These are phyloP conservation scores for Notechis scutatus DNA, from an alignment of 2,113 vertebrate species.

Conservation along the genomic window DNA sequence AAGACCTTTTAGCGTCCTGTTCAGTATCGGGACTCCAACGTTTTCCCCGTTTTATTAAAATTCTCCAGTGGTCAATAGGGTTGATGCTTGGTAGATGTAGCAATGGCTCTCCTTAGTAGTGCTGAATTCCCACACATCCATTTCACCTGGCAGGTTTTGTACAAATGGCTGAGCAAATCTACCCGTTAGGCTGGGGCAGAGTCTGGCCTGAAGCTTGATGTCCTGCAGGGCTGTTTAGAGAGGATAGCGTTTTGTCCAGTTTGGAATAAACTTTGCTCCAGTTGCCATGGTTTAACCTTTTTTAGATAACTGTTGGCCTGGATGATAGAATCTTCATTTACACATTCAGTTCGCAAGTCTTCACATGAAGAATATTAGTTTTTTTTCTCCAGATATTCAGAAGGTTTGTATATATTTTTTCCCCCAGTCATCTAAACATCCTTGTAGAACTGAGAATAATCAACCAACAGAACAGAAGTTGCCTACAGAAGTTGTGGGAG, in stretches of 20 bases:
- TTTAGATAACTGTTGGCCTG: neutral
- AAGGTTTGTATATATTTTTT: neutral
- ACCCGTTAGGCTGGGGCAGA: conserved; percentile 50
- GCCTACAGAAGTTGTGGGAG: too few relatives aligned
- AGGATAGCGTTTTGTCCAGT: neutral
- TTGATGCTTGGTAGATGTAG: conserved; percentile 64
- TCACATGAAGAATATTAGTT: too few relatives aligned
- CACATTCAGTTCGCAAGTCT: neutral
- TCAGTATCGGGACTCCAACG: conserved; percentile 60
- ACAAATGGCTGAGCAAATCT: conserved; percentile 49
- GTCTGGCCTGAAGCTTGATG: conserved; percentile 31
- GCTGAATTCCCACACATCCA: conserved; percentile 61
- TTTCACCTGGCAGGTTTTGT: conserved; percentile 58
- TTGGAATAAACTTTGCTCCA: neutral
- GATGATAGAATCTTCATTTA: neutral
- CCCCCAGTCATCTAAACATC: neutral
- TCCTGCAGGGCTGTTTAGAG: neutral
- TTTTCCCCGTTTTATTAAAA: conserved; percentile 65
- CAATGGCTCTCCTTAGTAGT: conserved; percentile 58
- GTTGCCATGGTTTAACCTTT: neutral
- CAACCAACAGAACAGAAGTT: too few relatives aligned
- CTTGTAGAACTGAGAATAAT: too few relatives aligned
- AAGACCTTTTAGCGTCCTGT: conserved; percentile 52
- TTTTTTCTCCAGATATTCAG: neutral
- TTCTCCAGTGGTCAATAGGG: conserved; percentile 60